Percentiles rank a stretch among this genome's conserved stretches.
phyloP scores from a whole-genome alignment of 2,113 vertebrate species.

The Psammodynastes pulverulentus region DNA sequence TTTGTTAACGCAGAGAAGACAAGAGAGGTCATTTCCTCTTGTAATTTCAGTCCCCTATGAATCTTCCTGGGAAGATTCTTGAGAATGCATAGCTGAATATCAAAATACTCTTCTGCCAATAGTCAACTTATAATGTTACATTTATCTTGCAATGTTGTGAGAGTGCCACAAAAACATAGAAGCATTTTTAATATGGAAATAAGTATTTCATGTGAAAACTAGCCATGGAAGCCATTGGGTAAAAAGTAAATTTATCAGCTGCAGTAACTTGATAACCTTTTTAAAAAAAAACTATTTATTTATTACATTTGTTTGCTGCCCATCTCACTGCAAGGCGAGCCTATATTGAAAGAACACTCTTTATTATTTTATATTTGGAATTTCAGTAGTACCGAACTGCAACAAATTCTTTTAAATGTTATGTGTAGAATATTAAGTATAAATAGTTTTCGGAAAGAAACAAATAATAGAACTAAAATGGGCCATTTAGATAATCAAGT shows the following conservation, averaged over 20 bases:
- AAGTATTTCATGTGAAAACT: not conserved
- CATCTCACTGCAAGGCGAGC: too few species aligned
- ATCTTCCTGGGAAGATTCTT: not conserved
- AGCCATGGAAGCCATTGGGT: not conserved
- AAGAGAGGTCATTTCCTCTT: not conserved
- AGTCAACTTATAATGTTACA: not conserved
- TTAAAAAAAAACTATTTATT: not conserved
- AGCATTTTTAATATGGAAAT: not conserved
- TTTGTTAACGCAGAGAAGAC: not conserved
- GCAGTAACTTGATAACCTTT: not conserved
- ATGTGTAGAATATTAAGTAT: not conserved
- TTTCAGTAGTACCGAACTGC: too few species aligned
- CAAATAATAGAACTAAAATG: too few species aligned
- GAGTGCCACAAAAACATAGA: not conserved
- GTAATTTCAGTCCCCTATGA: not conserved
- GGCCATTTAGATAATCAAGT: too few species aligned
- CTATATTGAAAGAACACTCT: not conserved
- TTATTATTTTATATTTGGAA: too few species aligned
- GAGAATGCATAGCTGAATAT: not conserved
- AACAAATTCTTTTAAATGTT: too few species aligned
- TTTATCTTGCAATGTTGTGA: not conserved
- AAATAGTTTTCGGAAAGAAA: not conserved
- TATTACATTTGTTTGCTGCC: too few species aligned
- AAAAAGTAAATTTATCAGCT: not conserved
- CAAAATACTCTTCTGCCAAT: not conserved